Conservation (phyloP, 2,888 invertebrate species). For the Cremastinae sp. region DNA sequence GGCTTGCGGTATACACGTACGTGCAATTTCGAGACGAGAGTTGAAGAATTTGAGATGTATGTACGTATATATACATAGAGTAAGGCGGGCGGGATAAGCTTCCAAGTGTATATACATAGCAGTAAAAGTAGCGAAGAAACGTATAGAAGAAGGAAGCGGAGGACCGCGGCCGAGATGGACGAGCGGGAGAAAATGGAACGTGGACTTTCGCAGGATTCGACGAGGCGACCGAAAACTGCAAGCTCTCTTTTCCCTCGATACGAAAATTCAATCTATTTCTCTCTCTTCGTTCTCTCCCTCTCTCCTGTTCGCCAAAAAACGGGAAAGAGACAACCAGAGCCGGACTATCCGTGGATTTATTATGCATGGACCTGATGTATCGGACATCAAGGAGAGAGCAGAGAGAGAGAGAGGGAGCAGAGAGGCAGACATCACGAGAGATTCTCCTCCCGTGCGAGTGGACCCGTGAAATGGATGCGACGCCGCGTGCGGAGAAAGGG, state of each 20-base stretch:
- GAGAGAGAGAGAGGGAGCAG: slow-evolving; percentile 47
- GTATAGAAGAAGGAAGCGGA: slow-evolving; percentile 10
- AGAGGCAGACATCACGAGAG: slow-evolving; percentile 26
- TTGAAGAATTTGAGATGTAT: slow-evolving; percentile 33
- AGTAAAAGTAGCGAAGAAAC: slow-evolving; percentile 18
- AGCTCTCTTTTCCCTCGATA: slow-evolving; percentile 26
- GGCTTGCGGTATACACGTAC: slow-evolving; percentile 30
- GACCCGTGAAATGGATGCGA: slow-evolving; percentile 69
- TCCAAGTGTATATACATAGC: slow-evolving; percentile 24
- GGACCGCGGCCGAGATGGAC: slow-evolving; percentile 19
- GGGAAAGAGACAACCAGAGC: slow-evolving; percentile 25
- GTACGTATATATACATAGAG: slow-evolving; percentile 31
- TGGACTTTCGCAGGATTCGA: slow-evolving; percentile 57
- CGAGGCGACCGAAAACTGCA: neutral
- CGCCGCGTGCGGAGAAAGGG: slow-evolving; percentile 67
- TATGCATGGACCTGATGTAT: slow-evolving; percentile 78
- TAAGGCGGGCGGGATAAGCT: slow-evolving; percentile 31
- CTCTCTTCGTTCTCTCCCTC: slow-evolving; percentile 15
- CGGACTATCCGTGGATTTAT: slow-evolving; percentile 73
- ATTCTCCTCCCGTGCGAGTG: slow-evolving; percentile 49
- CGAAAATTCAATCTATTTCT: slow-evolving; percentile 3
- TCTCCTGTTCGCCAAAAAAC: slow-evolving; percentile 24
- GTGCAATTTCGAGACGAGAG: slow-evolving; percentile 47
- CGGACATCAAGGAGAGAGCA: slow-evolving; percentile 76
- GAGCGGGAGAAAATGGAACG: slow-evolving; percentile 55